Base-by-base conservation (phyloP, 2,888 invertebrate species). In the Nomada hirtipes region DNA sequence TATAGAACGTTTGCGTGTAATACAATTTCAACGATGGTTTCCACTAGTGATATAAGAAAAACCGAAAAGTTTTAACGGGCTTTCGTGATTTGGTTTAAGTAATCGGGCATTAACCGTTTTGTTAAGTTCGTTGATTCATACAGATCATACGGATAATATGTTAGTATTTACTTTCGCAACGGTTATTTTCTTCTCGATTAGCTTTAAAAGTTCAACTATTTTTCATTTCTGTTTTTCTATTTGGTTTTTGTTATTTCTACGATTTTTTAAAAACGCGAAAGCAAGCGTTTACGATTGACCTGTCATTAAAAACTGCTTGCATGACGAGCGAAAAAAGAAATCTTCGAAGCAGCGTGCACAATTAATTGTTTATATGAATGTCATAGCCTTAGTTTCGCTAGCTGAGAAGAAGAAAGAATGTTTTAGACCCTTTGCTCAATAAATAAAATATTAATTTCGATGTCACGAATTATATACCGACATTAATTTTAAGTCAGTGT, bases 401-500 rank as follows among this genome's bases (percentile, higher is more conserved):
- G 91, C 84, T 88, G 72, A 89, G 83, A 77, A 78, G 68, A 88
- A 82, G 79, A 87, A 88, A 84, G 81, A 20, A 81, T 86, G 88
- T 89, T 90, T 88, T 88, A 90, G 90, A 89, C 89, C 76, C 90
- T 88, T 90, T 90, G 91, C 89, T 90, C 91, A 91, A 89, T 88
- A 88, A 89, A 88, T 83, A 84, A 83, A 86, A 82, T 64, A 84
- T 76, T 88, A 64, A 79, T 73, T 86, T 79, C 70, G 60, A 74
- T 57, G 63, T 77, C 71, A 76, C 61, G 71, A 71, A 53, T 68
- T 55, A 42, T 55, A 68, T 82, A 72, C 44, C 67, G 70, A 65
- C 61, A 65, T 76, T 79, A 79, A 65, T 63, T 76, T 74, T 75
- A 82, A 85, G 76, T 73, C 77, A 52, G 47, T 68, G 55, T 60